These are phyloP conservation scores for Cheilosia vulpina DNA, from an alignment of 2,888 invertebrate genomes.

Conservation along the genomic window DNA sequence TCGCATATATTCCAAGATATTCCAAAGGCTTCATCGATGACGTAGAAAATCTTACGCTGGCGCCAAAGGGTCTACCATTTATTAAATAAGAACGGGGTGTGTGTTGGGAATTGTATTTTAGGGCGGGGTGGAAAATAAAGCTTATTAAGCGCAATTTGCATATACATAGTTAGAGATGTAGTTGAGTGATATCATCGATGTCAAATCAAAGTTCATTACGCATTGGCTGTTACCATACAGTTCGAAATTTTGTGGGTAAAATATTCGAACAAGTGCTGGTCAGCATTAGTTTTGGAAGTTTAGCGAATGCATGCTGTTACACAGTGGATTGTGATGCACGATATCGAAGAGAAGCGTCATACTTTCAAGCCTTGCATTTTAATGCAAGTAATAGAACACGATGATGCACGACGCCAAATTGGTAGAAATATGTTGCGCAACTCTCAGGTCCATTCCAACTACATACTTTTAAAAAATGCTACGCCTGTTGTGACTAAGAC, in stretches of 20 bases:
- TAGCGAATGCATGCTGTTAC: too few relatives aligned
- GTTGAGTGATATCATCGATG: not conserved
- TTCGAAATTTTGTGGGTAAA: not conserved
- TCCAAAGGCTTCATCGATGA: slow-evolving; percentile 27
- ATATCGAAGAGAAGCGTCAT: too few relatives aligned
- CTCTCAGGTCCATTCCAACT: too few relatives aligned
- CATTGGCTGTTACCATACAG: not conserved
- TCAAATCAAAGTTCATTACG: not conserved
- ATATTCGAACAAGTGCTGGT: not conserved
- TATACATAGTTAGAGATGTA: not conserved
- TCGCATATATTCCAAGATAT: not conserved
- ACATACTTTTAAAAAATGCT: too few relatives aligned
- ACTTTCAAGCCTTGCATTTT: too few relatives aligned
- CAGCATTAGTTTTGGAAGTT: too few relatives aligned
- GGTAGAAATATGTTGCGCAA: too few relatives aligned
- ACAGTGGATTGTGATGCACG: too few relatives aligned
- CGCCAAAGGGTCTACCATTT: slow-evolving; percentile 29
- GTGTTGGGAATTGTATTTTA: not conserved
- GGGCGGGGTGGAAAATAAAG: not conserved
- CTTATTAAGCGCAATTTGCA: not conserved
- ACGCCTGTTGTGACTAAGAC: too few relatives aligned
- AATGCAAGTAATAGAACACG: too few relatives aligned
- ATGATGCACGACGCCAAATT: too few relatives aligned
- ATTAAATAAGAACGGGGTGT: not conserved
- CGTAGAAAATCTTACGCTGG: slow-evolving; percentile 21